phyloP scores from a whole-genome alignment of 92 coral and sea anemone genomes.

The Plumapathes pennacea region DNA sequence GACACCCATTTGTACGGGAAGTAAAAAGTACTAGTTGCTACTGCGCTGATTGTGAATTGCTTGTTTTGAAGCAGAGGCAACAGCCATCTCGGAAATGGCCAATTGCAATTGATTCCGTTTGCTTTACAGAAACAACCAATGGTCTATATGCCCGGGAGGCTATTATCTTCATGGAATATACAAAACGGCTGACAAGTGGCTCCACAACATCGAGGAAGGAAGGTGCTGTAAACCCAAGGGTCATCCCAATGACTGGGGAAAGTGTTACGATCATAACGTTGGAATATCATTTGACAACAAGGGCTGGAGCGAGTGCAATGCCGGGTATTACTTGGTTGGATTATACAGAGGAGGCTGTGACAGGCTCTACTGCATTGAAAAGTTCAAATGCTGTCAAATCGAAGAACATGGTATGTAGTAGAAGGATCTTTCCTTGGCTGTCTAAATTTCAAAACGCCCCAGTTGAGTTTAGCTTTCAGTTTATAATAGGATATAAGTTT shows the following conservation, averaged over 20 bases:
- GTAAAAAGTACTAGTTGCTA: too few species aligned
- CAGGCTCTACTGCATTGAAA: conserved; percentile 39
- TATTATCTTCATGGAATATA: conserved; percentile 44
- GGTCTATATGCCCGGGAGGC: conserved; percentile 44
- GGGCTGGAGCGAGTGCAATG: conserved; percentile 61
- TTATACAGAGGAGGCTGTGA: conserved; percentile 53
- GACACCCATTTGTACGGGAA: too few species aligned
- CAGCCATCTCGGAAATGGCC: background rate
- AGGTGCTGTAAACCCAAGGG: conserved; percentile 47
- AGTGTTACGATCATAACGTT: conserved; percentile 44
- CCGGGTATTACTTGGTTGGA: conserved; percentile 54
- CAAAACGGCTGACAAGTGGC: conserved; percentile 11
- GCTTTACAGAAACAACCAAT: conserved; percentile 3
- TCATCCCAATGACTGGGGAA: conserved; percentile 19
- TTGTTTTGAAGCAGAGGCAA: background rate
- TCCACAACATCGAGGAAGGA: conserved; percentile 33
- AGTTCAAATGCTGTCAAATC: conserved; percentile 71
- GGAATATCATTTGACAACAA: conserved; percentile 42
- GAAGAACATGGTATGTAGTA: too few species aligned
- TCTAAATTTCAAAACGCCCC: too few species aligned
- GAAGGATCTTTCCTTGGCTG: too few species aligned
- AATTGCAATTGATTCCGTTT: background rate
- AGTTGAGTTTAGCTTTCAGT: too few species aligned
- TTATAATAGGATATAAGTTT: too few species aligned
- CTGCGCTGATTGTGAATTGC: too few species aligned